Conservation (phyloP, 2,797 vertebrate species). For the Dromococcyx pavoninus region DNA sequence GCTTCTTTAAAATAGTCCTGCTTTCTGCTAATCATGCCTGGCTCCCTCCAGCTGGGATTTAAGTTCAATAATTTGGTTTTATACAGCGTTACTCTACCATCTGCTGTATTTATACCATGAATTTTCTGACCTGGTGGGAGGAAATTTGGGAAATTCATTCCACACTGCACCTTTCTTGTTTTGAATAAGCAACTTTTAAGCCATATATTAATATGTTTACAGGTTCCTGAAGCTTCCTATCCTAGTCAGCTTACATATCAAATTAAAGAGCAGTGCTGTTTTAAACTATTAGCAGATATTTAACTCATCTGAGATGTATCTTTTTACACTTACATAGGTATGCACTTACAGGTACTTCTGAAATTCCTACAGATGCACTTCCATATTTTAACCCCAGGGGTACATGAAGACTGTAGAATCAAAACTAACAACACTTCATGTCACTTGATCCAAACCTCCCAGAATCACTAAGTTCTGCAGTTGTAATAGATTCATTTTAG, state of each 20-base stretch:
- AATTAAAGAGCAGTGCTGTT: not conserved
- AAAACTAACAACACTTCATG: not conserved
- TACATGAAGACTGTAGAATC: not conserved
- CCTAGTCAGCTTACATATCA: not conserved
- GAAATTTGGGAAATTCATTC: not conserved
- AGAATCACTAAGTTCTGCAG: not conserved
- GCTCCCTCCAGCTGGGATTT: not conserved
- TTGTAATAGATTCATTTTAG: not conserved
- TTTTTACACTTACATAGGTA: not conserved
- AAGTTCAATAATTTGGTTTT: not conserved
- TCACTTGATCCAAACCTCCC: not conserved
- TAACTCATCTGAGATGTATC: not conserved
- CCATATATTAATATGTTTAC: not conserved
- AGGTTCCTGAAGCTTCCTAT: not conserved
- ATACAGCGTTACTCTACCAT: not conserved
- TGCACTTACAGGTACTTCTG: not conserved
- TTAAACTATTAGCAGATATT: not conserved
- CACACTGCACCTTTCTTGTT: not conserved
- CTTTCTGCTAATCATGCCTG: not conserved
- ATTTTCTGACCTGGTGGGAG: not conserved
- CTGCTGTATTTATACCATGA: not conserved
- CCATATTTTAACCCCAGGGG: not conserved
- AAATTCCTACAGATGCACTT: not conserved
- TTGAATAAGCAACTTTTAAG: not conserved
- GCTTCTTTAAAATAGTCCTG: not conserved